These are phyloP conservation scores for Rallus crepitans DNA, from an alignment of 2,797 vertebrate species.

Conservation along the genomic window DNA sequence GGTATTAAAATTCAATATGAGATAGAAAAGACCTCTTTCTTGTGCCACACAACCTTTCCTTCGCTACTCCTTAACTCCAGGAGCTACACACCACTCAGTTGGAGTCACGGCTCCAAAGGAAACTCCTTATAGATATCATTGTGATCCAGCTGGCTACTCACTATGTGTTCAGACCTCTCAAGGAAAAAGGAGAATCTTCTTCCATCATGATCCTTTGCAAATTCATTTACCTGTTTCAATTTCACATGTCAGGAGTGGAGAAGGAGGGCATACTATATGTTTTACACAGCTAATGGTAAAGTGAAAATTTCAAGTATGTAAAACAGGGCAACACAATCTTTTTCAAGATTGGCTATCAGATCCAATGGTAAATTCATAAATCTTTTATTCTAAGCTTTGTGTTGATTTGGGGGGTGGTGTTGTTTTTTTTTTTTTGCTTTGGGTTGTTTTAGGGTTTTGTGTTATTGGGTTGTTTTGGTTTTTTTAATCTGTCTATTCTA, in stretches of 20 bases:
- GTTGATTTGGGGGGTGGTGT: accelerated
- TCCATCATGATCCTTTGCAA: background rate
- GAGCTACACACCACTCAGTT: background rate
- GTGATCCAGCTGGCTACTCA: accelerated
- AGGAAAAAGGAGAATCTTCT: background rate
- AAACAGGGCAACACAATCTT: background rate
- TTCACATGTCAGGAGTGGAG: background rate
- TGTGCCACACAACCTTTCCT: background rate
- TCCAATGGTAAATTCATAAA: background rate
- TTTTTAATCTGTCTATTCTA: background rate
- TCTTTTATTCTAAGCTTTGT: background rate
- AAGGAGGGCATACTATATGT: accelerated
- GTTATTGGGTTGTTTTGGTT: background rate
- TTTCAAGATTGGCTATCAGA: background rate
- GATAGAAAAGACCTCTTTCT: accelerated
- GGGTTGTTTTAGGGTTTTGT: background rate
- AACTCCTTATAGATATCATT: background rate
- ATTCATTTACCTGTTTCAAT: background rate
- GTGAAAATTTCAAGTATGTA: background rate
- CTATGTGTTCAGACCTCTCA: background rate
- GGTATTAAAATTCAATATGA: background rate
- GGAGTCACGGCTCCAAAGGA: accelerated
- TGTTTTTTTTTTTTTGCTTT: background rate
- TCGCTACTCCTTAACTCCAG: background rate
- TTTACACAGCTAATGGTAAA: background rate